Evolutionary conservation across 2,113 vertebrate genomes (phyloP).

Genomic region (Sminthopsis crassicaudata): DNA sequence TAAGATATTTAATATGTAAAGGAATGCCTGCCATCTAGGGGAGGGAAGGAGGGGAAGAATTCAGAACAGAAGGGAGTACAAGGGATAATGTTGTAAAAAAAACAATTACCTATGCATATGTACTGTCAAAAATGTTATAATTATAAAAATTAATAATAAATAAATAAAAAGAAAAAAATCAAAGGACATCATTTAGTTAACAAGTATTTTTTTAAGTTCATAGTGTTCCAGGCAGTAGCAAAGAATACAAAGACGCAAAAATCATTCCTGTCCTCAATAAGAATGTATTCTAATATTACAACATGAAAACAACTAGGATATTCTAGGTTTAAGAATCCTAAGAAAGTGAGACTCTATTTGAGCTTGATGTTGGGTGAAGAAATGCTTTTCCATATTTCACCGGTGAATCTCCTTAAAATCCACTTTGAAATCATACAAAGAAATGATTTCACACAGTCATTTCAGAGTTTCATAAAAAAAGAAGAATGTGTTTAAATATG

Average conservation of each 20-base stretch:
- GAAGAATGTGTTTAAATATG: neutral
- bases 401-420: constrained; percentile 33
- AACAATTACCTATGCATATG: too few relatives aligned
- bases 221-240: neutral
- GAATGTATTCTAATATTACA: neutral
- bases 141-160: too few relatives aligned
- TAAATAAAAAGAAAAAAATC: too few relatives aligned
- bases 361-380: neutral
- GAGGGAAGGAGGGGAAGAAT: too few relatives aligned
- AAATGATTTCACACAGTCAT: constrained; percentile 27
- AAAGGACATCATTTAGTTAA: neutral
- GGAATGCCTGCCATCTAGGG: too few relatives aligned
- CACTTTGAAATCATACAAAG: neutral
- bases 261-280: neutral
- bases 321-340: neutral
- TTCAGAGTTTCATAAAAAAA: neutral
- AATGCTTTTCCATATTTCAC: neutral
- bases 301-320: neutral
- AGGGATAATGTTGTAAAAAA: too few relatives aligned
- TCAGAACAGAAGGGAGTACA: too few relatives aligned
- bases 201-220: neutral
- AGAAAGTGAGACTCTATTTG: neutral
- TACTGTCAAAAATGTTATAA: too few relatives aligned
- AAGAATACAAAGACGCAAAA: neutral
- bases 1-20: too few relatives aligned